Base-by-base conservation (phyloP, 2,113 vertebrate genomes). In the Sula dactylatra region DNA sequence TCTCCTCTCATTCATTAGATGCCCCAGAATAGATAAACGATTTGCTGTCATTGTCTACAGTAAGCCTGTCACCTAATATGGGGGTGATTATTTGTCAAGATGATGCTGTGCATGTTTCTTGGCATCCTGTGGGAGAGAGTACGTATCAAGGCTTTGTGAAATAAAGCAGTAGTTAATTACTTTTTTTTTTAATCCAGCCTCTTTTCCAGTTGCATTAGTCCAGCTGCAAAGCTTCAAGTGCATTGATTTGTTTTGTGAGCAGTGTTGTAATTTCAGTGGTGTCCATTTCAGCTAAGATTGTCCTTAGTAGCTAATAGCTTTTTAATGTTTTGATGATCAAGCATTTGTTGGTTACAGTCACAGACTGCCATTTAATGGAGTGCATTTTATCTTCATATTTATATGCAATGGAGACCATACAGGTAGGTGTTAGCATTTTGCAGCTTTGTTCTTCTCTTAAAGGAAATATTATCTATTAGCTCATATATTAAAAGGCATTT, bases 311-410 rank as follows among this genome's bases (percentile, higher is more conserved):
- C 52, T 91, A 56, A 72, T 52, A 18, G 14, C 8, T 79, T 96
- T 89, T 94, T 85, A 87, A 65, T 72, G 44, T 87, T 91, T 76
- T 91, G 65, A 82, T 94, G 93, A 90, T 90, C 44, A 59, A 85
- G 40, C 12, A 4, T 76, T 87, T 71, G n/a, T 64, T 93, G 31
- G 52, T 79, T 76, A 72, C 47, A 93, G 40, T 87, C 58, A 82
- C 42, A 82, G 54, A 38, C 26, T 90, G 10, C 25, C 19, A 29
- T 56, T 80, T 87, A 82, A 71, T 44, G 67, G 32, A 93, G 13
- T 52, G 19, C 44, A 16, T 93, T 83, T 93, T 81, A 67, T 76
- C 44, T 76, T 88, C 5, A 11, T 52, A 44, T 54, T 72, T 85
- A 13, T 56, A 77, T 87, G 73, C 0, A 0, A 19, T 76, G 13